These are phyloP conservation scores for Sisyra terminalis DNA, from an alignment of 2,888 invertebrate species.

Conservation along the genomic window DNA sequence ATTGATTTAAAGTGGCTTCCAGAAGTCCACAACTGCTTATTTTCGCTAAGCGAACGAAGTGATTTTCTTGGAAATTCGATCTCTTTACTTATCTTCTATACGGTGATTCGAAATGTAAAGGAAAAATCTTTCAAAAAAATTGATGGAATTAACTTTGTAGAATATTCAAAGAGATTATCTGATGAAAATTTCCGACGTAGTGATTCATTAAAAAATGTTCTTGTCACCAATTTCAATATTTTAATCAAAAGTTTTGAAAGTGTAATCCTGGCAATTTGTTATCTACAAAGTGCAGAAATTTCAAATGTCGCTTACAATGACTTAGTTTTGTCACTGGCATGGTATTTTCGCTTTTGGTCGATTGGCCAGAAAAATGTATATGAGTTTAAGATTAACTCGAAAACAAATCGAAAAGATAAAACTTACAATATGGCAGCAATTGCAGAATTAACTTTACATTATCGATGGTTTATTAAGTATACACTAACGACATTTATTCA, in stretches of 20 bases:
- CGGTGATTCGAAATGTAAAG: conserved; percentile 16
- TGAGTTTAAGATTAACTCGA: background rate
- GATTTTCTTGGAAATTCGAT: conserved; percentile 15
- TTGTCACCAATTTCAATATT: conserved; percentile 33
- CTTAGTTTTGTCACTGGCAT: conserved; percentile 32
- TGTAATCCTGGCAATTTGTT: conserved; percentile 27
- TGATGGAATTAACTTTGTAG: too few species aligned
- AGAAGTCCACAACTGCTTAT: conserved; percentile 12
- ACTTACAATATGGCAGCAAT: background rate
- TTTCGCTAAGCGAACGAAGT: background rate
- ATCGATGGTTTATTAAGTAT: conserved; percentile 57
- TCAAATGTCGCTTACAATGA: conserved; percentile 25
- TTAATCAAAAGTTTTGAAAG: conserved; percentile 30
- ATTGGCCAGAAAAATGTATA: conserved; percentile 1
- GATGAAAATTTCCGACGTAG: too few species aligned
- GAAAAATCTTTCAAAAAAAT: background rate
- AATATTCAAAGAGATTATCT: too few species aligned
- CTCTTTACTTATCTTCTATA: conserved; percentile 30
- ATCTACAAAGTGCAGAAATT: conserved; percentile 18
- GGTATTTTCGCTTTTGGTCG: conserved; percentile 32
- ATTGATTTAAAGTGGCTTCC: conserved; percentile 22
- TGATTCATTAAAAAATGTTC: conserved; percentile 30
- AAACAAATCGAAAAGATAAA: background rate
- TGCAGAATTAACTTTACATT: conserved; percentile 40
- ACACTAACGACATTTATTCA: conserved; percentile 24